A percentile compares a stretch with the other conserved stretches of the same genome.
These are phyloP conservation scores for Drosophila tsacasi DNA, from an alignment of 1,140 invertebrate genomes.

Conservation along the genomic window DNA sequence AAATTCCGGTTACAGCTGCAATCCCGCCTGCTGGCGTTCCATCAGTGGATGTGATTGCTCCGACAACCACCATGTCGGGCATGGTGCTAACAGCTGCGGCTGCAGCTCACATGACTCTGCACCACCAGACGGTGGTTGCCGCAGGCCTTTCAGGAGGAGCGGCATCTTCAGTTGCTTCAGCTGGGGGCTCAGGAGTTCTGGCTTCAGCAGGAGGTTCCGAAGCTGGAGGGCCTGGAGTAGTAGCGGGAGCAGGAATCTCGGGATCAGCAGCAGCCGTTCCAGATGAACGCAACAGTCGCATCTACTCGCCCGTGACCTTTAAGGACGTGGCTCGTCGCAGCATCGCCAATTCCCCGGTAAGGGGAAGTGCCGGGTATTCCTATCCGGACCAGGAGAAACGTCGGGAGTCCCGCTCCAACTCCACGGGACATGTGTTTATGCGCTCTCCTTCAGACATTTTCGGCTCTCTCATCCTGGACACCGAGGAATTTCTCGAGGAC, in stretches of 20 bases:
- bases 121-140: slow-evolving; percentile 69
- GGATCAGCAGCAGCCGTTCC: slow-evolving; percentile 83
- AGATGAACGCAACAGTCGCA: slow-evolving; percentile 87
- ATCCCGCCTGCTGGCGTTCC: slow-evolving; percentile 7
- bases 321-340: slow-evolving; percentile 92
- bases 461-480: slow-evolving; percentile 86
- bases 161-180: slow-evolving; percentile 49
- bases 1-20: slow-evolving; percentile 17
- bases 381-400: slow-evolving; percentile 61
- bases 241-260: slow-evolving; percentile 83
- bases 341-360: slow-evolving; percentile 90
- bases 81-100: slow-evolving; percentile 59
- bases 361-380: slow-evolving; percentile 69
- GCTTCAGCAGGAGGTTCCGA: slow-evolving; percentile 83
- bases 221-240: slow-evolving; percentile 76
- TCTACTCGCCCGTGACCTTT: slow-evolving; percentile 94
- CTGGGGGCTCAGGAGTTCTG: slow-evolving; percentile 82
- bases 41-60: slow-evolving; percentile 16
- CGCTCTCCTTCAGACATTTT: slow-evolving; percentile 86
- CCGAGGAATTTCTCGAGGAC: slow-evolving; percentile 87
- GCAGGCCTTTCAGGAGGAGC: slow-evolving; percentile 83
- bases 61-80: slow-evolving; percentile 36
- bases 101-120: slow-evolving; percentile 52
- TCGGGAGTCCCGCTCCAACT: slow-evolving; percentile 86
- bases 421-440: slow-evolving; percentile 86